Evolutionary conservation across 2,888 invertebrate species (phyloP).

Genomic region (Gastracanthus pulcherrimus): DNA sequence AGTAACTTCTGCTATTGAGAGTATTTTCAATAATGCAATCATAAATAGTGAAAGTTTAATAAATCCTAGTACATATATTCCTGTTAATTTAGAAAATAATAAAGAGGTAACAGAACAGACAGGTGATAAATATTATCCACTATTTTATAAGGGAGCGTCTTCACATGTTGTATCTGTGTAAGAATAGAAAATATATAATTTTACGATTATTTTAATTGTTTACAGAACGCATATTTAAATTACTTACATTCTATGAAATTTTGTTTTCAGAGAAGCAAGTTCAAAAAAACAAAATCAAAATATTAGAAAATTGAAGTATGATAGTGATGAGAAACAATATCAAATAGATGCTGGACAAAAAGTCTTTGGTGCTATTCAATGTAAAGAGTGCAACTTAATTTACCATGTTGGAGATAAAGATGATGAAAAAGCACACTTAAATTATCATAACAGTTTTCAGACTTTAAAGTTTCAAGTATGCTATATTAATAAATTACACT

Average conservation of each 20-base stretch:
- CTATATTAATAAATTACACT: background rate
- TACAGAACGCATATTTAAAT: background rate
- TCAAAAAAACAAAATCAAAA: background rate
- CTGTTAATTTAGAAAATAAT: background rate
- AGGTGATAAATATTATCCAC: background rate
- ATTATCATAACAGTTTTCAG: slow-evolving; percentile 84
- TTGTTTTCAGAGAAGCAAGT: background rate
- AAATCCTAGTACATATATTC: background rate
- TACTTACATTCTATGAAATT: too few relatives aligned
- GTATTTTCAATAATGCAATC: background rate
- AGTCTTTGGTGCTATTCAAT: slow-evolving; percentile 86
- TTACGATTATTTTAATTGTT: background rate
- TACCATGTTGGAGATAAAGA: slow-evolving; percentile 87
- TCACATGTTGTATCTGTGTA: background rate
- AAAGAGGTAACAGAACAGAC: background rate
- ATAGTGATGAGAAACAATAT: slow-evolving; percentile 77
- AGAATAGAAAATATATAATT: background rate
- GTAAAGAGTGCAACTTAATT: slow-evolving; percentile 86
- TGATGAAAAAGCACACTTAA: slow-evolving; percentile 87
- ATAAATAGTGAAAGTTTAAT: background rate
- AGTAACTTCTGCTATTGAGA: too few relatives aligned
- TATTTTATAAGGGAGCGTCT: background rate
- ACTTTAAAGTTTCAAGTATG: slow-evolving; percentile 82
- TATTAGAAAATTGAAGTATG: background rate
- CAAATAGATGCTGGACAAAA: slow-evolving; percentile 92